Evolutionary conservation across 2,888 invertebrate genomes (phyloP), one percentile per base, ranked within the genome.

Genomic region (Drosophila mercatorum): DNA sequence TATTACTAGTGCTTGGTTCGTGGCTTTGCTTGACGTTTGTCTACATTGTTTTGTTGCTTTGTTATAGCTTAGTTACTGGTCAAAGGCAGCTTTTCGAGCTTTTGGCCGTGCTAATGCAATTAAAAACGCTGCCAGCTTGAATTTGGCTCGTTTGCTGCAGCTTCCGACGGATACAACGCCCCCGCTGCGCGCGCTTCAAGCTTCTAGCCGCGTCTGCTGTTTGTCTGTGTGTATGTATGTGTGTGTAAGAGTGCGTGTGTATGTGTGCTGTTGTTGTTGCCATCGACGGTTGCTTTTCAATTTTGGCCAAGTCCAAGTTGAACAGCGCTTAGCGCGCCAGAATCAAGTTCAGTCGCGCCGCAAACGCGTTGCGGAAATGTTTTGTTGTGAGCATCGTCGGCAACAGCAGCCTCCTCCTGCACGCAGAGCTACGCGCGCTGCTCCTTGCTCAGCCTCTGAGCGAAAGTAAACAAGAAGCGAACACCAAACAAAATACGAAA

Each of bases 331-430:
- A 81, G 68, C 88, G 86, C 88, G 89, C 87, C 90, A 90, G 87
- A 87, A 87, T 90, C 90, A 87, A 90, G 90, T 87, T 87, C 87
- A 87, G 87, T 87, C 89, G 90, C 89, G 89, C 88, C 90, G 90
- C 89, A 89, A 84, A 87, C 90, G 87, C 90, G 90, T 88, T 85
- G 89, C 89, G 90, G 87, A 87, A 87, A 87, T 90, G 87, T 90
- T 87, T 86, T 81, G 82, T 81, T 79, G 87, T 79, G 78, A 79
- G 78, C 74, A 74, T 80, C 85, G 85, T 85, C 86, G 83, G 65
- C 73, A 68, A 75, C 69, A 67, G 79, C 68, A 64, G 75, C 34
- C 26, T 76, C 57, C 71, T 75, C 57, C 71, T 75, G 51, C 26
- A 38, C 43, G 57, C 31, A 51, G 53, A 51, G 53, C 51, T 41